Percentiles rank a stretch among this genome's conserved stretches.
Conservation (phyloP, 2,888 invertebrate genomes). For the Ryuthela nishihirai region DNA sequence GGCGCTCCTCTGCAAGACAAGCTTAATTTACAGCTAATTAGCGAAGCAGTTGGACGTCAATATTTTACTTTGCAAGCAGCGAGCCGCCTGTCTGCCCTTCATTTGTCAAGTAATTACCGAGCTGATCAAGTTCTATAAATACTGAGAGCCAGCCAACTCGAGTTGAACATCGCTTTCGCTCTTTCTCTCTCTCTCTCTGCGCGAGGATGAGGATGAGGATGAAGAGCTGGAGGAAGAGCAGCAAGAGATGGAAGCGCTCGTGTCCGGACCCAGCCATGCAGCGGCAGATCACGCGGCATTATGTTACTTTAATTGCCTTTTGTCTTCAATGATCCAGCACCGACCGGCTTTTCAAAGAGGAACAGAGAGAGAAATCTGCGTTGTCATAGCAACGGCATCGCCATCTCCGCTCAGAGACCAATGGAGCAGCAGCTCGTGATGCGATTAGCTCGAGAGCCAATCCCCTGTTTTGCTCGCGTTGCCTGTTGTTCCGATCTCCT, state of each 20-base stretch:
- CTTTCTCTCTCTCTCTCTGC: too few relatives aligned
- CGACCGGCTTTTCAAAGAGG: too few relatives aligned
- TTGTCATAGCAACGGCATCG: conserved; percentile 39
- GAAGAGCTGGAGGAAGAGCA: too few relatives aligned
- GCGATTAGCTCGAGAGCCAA: conserved; percentile 31
- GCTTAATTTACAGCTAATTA: conserved; percentile 39
- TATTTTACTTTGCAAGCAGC: conserved; percentile 32
- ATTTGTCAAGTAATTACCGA: conserved; percentile 23
- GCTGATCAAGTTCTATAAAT: conserved; percentile 30
- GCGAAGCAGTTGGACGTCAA: conserved; percentile 12
- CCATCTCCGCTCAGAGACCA: conserved; percentile 49
- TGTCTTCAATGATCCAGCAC: conserved; percentile 27
- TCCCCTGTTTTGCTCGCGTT: conserved; percentile 1
- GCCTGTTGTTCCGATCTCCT: background rate
- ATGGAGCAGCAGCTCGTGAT: conserved; percentile 28
- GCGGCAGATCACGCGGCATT: conserved; percentile 21
- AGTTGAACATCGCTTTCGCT: too few relatives aligned
- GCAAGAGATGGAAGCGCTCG: too few relatives aligned
- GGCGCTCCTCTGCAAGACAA: conserved; percentile 4
- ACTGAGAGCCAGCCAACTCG: too few relatives aligned
- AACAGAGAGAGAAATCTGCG: conserved; percentile 11
- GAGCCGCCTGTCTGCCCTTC: background rate
- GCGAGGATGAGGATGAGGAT: too few relatives aligned
- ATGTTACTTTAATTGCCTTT: conserved; percentile 36
- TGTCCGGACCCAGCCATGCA: conserved; percentile 18